phyloP scores from a whole-genome alignment of 2,113 vertebrate genomes.

The Mormoops blainvillei region DNA sequence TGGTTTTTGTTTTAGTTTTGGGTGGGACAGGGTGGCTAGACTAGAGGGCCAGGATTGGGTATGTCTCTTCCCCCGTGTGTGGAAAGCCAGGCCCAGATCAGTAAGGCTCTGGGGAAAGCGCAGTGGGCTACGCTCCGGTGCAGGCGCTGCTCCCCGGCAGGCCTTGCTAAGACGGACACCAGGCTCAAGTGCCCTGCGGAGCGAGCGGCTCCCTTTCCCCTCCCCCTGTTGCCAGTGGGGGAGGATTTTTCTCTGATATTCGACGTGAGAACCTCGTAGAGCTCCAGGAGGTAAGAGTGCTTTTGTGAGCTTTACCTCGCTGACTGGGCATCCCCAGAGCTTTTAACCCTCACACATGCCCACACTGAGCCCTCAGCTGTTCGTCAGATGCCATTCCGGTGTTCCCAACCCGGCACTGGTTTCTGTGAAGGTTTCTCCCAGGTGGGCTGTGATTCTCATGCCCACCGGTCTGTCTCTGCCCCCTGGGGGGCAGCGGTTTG shows the following conservation, averaged over 20 bases:
- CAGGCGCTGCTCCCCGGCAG: background rate
- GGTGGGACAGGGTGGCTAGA: background rate
- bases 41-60: background rate
- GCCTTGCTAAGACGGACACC: background rate
- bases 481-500: background rate
- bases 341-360: background rate
- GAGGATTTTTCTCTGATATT: background rate
- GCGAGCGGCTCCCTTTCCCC: background rate
- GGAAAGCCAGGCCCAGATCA: background rate
- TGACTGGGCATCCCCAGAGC: background rate
- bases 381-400: background rate
- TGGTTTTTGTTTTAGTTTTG: background rate
- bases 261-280: background rate
- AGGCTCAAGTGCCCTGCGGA: background rate
- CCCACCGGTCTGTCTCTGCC: background rate
- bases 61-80: background rate
- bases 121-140: background rate
- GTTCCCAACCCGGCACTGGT: background rate
- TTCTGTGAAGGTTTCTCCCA: background rate
- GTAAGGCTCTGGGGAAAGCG: background rate
- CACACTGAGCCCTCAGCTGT: background rate
- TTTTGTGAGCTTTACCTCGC: background rate
- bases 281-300: background rate
- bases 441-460: background rate
- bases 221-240: background rate